Conservation (phyloP, 2,113 vertebrate species). For the Chamaetylas fuelleborni region DNA sequence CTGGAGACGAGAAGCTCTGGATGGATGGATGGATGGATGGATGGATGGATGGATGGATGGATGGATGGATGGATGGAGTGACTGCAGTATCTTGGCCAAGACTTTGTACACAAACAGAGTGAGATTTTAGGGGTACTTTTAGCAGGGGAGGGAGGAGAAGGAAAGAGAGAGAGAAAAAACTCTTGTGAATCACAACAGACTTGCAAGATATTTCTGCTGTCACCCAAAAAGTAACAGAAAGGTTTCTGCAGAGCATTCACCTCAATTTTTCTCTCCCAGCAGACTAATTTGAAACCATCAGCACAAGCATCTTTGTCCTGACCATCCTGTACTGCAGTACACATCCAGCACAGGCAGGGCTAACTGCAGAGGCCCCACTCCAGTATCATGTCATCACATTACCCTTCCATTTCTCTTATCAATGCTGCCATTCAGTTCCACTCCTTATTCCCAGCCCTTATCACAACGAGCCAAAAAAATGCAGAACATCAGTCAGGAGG, state of each 20-base stretch:
- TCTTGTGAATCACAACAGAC: background rate
- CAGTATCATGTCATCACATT: background rate
- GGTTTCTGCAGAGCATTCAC: background rate
- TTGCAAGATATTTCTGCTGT: background rate
- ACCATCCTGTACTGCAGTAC: background rate
- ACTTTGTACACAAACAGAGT: background rate
- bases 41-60: background rate
- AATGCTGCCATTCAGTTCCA: background rate
- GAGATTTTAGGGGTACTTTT: background rate
- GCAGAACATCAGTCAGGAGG: conserved; percentile 1
- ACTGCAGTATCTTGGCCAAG: background rate
- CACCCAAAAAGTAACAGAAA: background rate
- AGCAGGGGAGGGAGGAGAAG: background rate
- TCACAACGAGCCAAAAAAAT: conserved; percentile 19
- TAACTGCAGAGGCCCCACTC: background rate
- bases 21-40: too few species aligned
- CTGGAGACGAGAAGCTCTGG: background rate
- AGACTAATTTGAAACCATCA: conserved; percentile 13
- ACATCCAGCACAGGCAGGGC: background rate
- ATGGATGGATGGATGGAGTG: background rate
- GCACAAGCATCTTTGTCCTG: conserved; percentile 11
- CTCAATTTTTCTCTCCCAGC: background rate
- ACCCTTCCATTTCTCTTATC: conserved; percentile 59
- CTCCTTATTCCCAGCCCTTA: conserved; percentile 34
- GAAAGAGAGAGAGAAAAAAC: background rate